These are phyloP conservation scores for Rhinopithecus roxellana DNA, from an alignment of 2,113 vertebrate species.

Conservation along the genomic window DNA sequence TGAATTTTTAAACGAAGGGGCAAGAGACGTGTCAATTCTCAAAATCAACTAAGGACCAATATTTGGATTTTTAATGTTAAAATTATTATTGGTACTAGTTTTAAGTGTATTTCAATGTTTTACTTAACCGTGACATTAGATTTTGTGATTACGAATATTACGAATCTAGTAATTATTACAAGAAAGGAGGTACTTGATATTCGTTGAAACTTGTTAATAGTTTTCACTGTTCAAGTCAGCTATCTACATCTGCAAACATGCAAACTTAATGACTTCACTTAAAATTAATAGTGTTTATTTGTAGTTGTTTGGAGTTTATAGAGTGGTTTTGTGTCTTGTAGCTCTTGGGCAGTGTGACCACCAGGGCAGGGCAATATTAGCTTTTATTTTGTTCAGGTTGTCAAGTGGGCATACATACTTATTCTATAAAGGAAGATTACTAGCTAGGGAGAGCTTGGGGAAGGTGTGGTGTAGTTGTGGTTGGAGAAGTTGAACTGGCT, in stretches of 20 bases:
- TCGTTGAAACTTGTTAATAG: constrained; percentile 18
- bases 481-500: constrained; percentile 19
- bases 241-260: neutral
- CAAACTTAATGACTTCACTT: neutral
- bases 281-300: constrained; percentile 16
- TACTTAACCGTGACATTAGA: neutral
- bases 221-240: neutral
- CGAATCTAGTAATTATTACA: neutral
- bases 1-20: constrained; percentile 43
- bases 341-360: neutral
- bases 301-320: neutral
- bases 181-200: neutral
- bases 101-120: constrained; percentile 46
- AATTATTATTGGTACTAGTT: neutral
- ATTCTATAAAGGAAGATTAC: constrained; percentile 32
- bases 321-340: constrained; percentile 27
- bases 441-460: neutral
- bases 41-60: neutral
- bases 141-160: constrained; percentile 22
- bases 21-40: neutral
- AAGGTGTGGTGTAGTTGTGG: neutral
- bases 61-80: constrained; percentile 49
- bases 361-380: neutral
- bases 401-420: neutral
- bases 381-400: neutral